Evolutionary conservation across 2,888 invertebrate genomes (phyloP), one percentile per base, ranked within the genome.

Genomic region (Philopedon plagiatum): DNA sequence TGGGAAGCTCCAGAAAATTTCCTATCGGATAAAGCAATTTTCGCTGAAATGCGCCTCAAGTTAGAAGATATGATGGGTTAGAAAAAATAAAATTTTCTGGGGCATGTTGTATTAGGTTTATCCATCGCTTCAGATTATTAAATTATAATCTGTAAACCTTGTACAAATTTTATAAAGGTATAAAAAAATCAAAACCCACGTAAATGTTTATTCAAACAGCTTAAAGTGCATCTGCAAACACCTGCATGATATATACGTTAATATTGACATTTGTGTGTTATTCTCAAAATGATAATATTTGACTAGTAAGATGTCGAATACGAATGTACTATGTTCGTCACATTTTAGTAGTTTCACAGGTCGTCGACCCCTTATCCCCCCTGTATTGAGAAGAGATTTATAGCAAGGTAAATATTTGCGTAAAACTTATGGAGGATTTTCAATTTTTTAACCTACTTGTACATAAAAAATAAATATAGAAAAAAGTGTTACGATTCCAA

Each of bases 201-300:
- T 61, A 61, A 60, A 67, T 34, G 46, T 54, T 11, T 62, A 41
- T 9, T 44, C 13, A 62, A 69, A 69, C 68, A 68, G 34, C 46
- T 61, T 61, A 68, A 61, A 63, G 46, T 70, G 63, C 70, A 63
- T 70, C 39, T 32, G 56, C 63, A 64, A 70, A 70, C 58, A 70
- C 26, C 21, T 37, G 49, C 41, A 57, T 37, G 56, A 70, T 70
- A 63, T 57, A 69, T 69, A 69, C 57, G 63, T 63, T 70, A 69
- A 69, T 69, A 69, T 69, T 69, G 63, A 70, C 70, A 63, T 70
- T 69, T 46, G 69, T 64, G 57, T 69, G 70, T 70, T 70, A 70
- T 64, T 70, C 70, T 70, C 29, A 70, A 70, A 70, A 70, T 46
- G 70, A 70, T 58, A 70, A 70, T 70, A 70, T 70, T 70, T 70